A percentile compares a stretch with the other conserved stretches of the same genome.
These are phyloP conservation scores for Enteromius treurensis DNA, from an alignment of 2,797 vertebrate species.

Conservation along the genomic window DNA sequence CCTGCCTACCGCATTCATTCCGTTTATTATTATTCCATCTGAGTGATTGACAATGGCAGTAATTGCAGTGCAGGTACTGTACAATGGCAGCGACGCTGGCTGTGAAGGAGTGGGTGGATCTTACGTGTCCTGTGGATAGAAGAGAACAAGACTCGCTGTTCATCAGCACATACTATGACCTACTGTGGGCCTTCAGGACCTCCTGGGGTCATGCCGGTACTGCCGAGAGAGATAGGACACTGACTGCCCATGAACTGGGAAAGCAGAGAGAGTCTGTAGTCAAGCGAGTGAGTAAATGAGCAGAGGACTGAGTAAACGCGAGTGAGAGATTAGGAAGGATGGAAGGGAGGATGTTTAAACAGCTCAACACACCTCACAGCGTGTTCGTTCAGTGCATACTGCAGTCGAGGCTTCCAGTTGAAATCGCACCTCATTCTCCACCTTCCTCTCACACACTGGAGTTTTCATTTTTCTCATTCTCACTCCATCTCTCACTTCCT, in stretches of 20 bases:
- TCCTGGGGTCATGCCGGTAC: not conserved
- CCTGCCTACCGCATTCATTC: slow-evolving; percentile 14
- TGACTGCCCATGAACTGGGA: slow-evolving; percentile 5
- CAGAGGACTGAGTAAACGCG: slow-evolving; percentile 38
- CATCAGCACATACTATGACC: slow-evolving; percentile 30
- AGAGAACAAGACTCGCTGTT: slow-evolving; percentile 17
- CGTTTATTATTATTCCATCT: slow-evolving; percentile 42
- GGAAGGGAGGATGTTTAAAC: slow-evolving; percentile 50
- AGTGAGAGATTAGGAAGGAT: slow-evolving; percentile 32
- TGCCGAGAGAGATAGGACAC: not conserved
- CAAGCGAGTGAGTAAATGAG: slow-evolving; percentile 33
- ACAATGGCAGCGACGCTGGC: slow-evolving; percentile 18
- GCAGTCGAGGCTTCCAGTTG: slow-evolving; percentile 4
- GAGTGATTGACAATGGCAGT: slow-evolving; percentile 41
- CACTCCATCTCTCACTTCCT: slow-evolving; percentile 33
- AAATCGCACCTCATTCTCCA: slow-evolving; percentile 42
- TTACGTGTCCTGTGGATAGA: slow-evolving; percentile 5
- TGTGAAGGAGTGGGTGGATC: slow-evolving; percentile 25
- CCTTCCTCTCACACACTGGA: slow-evolving; percentile 32
- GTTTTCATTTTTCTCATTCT: slow-evolving; percentile 34
- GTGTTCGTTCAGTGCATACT: not conserved
- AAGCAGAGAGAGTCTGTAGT: slow-evolving; percentile 8
- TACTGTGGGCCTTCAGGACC: not conserved
- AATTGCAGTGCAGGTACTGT: slow-evolving; percentile 43
- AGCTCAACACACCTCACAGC: slow-evolving; percentile 23